Evolutionary conservation across 2,888 invertebrate species (phyloP), one percentile per base, ranked within the genome.

Genomic region (Gastrophysa polygoni): DNA sequence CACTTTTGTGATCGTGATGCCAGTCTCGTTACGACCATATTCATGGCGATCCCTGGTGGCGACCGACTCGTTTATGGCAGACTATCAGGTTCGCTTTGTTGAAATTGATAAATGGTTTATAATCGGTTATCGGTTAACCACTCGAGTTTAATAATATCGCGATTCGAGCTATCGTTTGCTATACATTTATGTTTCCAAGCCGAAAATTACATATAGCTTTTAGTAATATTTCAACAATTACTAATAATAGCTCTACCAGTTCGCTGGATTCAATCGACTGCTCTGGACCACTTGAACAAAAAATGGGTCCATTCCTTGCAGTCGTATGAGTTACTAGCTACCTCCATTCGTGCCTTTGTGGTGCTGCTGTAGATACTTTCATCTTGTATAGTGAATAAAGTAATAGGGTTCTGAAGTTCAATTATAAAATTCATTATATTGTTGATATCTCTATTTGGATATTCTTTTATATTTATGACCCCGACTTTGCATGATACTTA

Each of bases 1-100:
- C 48, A 57, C 57, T 57, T 56, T 57, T 57, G 57, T 48, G 47
- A 17, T 32, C 49, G 49, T 49, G 34, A 57, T 57, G 43, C 57
- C 24, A 57, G 34, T 38, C 49, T 57, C 49, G 38, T 24, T 57
- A 34, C 43, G 50, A 43, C 28, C 49, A 29, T 56, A 17, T 56
- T 18, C n/a, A n/a, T n/a, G n/a, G n/a, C n/a, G n/a, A n/a, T 46
- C 32, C 18, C 17, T 46, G 6, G 20, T 29, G 55, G 11, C 46
- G 14, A 7, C 16, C 1, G 24, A 24, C 38, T 38, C 28, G 28
- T 49, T 17, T 32, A 32, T 51, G 11, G 18, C 28, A 51, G 43
- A 34, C 24, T 54, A 43, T 54, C 54, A 24, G 24, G 44, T 43
- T 54, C 24, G 54, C 54, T 38, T 34, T 54, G 54, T 38, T 54